Base-by-base conservation (phyloP, 2,888 invertebrate species). In the Catocala fraxini region DNA sequence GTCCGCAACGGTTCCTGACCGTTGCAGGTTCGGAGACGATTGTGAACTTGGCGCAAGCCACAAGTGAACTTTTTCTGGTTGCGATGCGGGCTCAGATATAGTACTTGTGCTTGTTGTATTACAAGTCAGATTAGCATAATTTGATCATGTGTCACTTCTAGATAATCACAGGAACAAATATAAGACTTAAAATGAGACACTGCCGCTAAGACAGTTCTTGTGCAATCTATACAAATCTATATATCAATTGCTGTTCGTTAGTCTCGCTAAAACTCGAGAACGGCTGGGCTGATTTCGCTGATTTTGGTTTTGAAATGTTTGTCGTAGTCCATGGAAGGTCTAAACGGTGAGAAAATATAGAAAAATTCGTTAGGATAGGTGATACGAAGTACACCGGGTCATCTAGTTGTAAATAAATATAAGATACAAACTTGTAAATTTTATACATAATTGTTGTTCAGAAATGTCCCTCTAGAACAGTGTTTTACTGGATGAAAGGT, bases 1-100 rank as follows among this genome's bases (percentile, higher is more conserved):
- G 69, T 66, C 48, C 71, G 73, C 4, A 82, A 80, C 12, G 79
- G 75, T 33, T 75, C 82, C 70, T 86, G 82, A 83, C 81, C 70
- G 69, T 57, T 59, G 62, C 49, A 51, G 35, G 6, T 65, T 52
- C 52, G 54, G 12, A 56, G 25, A 56, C 61, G 42, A 63, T 65
- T 73, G 65, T 76, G 66, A 73, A 73, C 57, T 63, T 59, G 61
- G 55, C 56, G 57, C 56, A 45, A 39, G 51, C 54, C 55, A 47
- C 45, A 54, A 46, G 33, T 56, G 58, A 63, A 67, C 51, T 58
- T 59, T 58, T 56, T 64, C 52, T 64, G 41, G 7, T 46, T 35
- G 34, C 0, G 12, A 34, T 51, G 25, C 9, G 47, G 41, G 9
- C 11, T 58, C 42, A 51, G 34, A 41, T 47, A 25, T 33, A 39